A percentile compares a stretch with the other conserved stretches of the same genome.
Conservation (phyloP, 1,140 invertebrate genomes). For the Saxidomus purpurata region DNA sequence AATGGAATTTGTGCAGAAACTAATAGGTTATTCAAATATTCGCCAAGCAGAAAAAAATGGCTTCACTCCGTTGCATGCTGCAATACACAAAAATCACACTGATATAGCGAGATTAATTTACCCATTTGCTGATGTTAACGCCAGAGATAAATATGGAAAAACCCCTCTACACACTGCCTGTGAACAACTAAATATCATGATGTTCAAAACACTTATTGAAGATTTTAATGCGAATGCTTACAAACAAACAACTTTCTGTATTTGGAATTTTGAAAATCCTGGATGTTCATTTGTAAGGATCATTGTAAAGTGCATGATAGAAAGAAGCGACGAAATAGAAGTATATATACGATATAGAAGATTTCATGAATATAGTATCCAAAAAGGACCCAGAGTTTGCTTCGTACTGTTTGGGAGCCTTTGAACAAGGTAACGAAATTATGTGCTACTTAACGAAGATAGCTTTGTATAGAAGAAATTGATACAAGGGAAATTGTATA, state of each 20-base stretch:
- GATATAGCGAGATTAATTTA: background rate
- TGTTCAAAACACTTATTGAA: background rate
- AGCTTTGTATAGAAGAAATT: no score
- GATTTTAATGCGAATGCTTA: background rate
- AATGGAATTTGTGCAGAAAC: background rate
- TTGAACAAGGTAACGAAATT: no score
- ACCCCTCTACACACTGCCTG: background rate
- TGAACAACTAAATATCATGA: background rate
- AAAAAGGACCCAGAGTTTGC: no score
- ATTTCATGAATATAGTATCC: no score
- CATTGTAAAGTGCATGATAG: no score
- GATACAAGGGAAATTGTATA: no score
- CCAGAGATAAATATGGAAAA: background rate
- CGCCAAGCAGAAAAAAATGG: background rate
- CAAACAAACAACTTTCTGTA: background rate
- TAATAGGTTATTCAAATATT: background rate
- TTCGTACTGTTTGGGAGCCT: no score
- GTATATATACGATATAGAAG: no score
- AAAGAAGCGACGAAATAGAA: no score
- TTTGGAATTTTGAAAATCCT: no score
- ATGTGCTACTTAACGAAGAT: no score
- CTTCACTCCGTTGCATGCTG: background rate
- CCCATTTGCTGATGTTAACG: background rate
- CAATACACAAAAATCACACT: background rate
- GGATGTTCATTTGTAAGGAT: no score